Base-by-base conservation (phyloP, 2,797 vertebrate genomes). In the Coracias cyanogaster region DNA sequence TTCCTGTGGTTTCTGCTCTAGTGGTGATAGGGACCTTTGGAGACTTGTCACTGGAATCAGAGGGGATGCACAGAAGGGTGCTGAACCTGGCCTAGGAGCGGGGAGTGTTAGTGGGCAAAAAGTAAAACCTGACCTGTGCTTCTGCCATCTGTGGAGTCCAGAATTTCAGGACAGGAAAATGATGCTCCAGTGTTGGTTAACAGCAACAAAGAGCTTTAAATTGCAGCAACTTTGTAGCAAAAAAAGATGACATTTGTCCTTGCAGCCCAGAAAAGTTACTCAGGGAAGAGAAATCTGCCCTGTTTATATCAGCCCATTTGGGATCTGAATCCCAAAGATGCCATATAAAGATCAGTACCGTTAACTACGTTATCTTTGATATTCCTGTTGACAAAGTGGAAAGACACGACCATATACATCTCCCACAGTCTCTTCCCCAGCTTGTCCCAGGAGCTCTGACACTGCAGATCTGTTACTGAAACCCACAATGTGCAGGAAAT, bases 401-500 rank as follows among this genome's bases (percentile, higher is more conserved):
- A 94, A 55, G 55, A 71, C 4, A 2, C 39, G 37, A 81, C 35
- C 31, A 67, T 20, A 1, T 82, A 18, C 28, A 26, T 82, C 58
- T 94, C 89, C 70, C 93, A 94, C 79, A 55, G 67, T 51, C 54
- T 70, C 67, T 94, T 95, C 12, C 37, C 37, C 77, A 89, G 26
- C 66, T 48, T 95, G 62, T 94, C 29, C 41, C 31, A 48, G 77
- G 87, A 92, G 91, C 73, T 94, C 66, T 93, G 88, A 94, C 87
- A 90, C 66, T 66, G 58, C 20, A 55, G 49, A 62, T 94, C 82
- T 93, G 29, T 73, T 79, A 55, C 5, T 2, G 0, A 96, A 96
- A 72, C 93, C 85, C 82, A 94, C 74, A 2, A 62, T 4, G 4
- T 66, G 55, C 77, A 62, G 89, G 94, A 95, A 94, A 94, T 84